A percentile compares a stretch with the other conserved stretches of the same genome.
Conservation (phyloP, 2,113 vertebrate genomes). For the Manacus vitellinus region DNA sequence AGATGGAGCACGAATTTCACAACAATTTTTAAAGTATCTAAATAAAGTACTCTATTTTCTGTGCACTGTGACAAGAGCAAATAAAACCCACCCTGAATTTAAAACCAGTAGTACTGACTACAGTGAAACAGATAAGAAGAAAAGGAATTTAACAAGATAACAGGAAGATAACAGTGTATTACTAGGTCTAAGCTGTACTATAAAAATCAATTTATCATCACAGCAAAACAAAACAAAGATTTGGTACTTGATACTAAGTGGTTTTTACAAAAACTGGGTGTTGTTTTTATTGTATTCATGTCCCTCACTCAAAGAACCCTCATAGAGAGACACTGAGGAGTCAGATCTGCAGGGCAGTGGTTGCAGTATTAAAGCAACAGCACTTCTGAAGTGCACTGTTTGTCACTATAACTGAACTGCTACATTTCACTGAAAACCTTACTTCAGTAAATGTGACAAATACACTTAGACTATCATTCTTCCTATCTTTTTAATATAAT, state of each 20-base stretch:
- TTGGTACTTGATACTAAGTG: not conserved
- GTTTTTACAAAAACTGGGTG: not conserved
- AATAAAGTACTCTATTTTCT: not conserved
- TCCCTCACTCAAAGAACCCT: not conserved
- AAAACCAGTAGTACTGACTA: constrained; percentile 35
- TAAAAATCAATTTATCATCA: constrained; percentile 57
- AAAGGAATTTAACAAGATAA: constrained; percentile 68
- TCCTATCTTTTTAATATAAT: not conserved
- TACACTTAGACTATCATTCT: not conserved
- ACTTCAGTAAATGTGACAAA: not conserved
- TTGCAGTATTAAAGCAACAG: not conserved
- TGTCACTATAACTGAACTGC: not conserved
- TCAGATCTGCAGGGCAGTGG: not conserved
- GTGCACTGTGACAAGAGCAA: not conserved
- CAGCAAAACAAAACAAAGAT: constrained; percentile 38
- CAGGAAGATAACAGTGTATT: constrained; percentile 52
- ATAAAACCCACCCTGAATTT: constrained; percentile 34
- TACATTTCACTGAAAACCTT: not conserved
- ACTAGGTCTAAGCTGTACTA: constrained; percentile 18
- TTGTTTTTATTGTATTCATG: constrained; percentile 15
- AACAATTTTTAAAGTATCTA: constrained; percentile 49
- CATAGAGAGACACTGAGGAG: not conserved
- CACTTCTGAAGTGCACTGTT: not conserved
- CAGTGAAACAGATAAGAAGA: constrained; percentile 42
- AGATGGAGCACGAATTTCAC: constrained; percentile 12